Conservation (phyloP, 30 jellyfish, hydroid and myxozoan genomes). For the Mastigias papua region DNA sequence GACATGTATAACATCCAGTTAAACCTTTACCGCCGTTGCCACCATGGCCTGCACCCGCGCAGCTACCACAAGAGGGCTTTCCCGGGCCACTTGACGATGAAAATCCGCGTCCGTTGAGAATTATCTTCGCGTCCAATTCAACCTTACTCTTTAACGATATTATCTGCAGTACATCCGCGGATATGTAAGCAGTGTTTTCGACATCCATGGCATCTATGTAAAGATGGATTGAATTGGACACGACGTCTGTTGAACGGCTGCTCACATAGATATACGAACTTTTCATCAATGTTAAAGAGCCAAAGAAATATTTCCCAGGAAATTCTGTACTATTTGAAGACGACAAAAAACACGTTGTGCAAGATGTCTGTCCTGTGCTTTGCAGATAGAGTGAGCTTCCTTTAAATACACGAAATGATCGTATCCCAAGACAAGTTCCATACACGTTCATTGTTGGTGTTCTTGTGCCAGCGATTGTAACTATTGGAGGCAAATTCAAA, state of each 20-base stretch:
- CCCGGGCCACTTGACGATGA: constrained; percentile 58
- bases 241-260: constrained; percentile 52
- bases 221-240: constrained; percentile 45
- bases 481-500: constrained; percentile 49
- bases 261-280: constrained; percentile 19
- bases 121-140: constrained; percentile 57
- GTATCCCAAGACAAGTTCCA: constrained; percentile 63
- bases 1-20: constrained; percentile 42
- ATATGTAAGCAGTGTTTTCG: constrained; percentile 55
- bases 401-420: constrained; percentile 30
- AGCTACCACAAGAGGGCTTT: constrained; percentile 50
- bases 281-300: constrained; percentile 51
- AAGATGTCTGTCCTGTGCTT: constrained; percentile 70
- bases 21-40: constrained; percentile 71
- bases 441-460: constrained; percentile 43
- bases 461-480: constrained; percentile 68
- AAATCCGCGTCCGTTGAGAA: constrained; percentile 42
- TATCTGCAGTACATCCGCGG: constrained; percentile 57
- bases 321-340: constrained; percentile 57
- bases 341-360: constrained; percentile 64
- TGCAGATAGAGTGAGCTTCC: constrained; percentile 38
- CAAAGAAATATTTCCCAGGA: constrained; percentile 68
- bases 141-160: constrained; percentile 43
- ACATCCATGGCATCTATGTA: constrained; percentile 49
- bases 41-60: constrained; percentile 81